Percentiles rank a stretch among this genome's conserved stretches.
These are phyloP conservation scores for Cephalopholis sonnerati DNA, from an alignment of 2,113 vertebrate genomes.

Conservation along the genomic window DNA sequence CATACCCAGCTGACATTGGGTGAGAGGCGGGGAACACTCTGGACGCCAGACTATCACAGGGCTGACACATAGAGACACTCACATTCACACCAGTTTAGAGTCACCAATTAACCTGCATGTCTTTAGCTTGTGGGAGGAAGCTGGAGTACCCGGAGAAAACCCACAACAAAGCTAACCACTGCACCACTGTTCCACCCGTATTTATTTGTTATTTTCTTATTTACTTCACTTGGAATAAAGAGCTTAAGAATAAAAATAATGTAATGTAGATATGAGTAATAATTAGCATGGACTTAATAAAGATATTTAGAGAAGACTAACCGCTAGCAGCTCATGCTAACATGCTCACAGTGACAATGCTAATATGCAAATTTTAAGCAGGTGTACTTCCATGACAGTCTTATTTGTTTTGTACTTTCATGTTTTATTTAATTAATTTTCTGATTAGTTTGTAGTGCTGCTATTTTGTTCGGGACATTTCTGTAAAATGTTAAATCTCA, in stretches of 20 bases:
- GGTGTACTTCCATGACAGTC: neutral
- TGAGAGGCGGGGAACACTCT: too few relatives aligned
- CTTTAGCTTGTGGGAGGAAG: too few relatives aligned
- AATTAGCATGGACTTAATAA: neutral
- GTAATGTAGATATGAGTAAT: neutral
- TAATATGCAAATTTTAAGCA: neutral
- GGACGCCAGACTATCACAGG: too few relatives aligned
- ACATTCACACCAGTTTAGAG: too few relatives aligned
- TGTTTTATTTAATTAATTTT: neutral
- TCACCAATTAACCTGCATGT: too few relatives aligned
- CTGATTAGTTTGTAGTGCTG: neutral
- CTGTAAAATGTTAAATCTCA: neutral
- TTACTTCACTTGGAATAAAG: neutral
- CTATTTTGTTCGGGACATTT: neutral
- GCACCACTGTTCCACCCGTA: too few relatives aligned
- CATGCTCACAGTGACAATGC: neutral
- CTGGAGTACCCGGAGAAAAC: too few relatives aligned
- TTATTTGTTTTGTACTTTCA: neutral
- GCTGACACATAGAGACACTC: too few relatives aligned
- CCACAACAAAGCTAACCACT: too few relatives aligned
- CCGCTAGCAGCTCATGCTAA: neutral
- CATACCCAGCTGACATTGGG: too few relatives aligned
- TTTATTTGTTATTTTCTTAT: too few relatives aligned
- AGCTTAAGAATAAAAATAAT: neutral
- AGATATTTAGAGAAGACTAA: neutral